Evolutionary conservation across 2,113 vertebrate genomes (phyloP).

Genomic region (Procapra przewalskii): DNA sequence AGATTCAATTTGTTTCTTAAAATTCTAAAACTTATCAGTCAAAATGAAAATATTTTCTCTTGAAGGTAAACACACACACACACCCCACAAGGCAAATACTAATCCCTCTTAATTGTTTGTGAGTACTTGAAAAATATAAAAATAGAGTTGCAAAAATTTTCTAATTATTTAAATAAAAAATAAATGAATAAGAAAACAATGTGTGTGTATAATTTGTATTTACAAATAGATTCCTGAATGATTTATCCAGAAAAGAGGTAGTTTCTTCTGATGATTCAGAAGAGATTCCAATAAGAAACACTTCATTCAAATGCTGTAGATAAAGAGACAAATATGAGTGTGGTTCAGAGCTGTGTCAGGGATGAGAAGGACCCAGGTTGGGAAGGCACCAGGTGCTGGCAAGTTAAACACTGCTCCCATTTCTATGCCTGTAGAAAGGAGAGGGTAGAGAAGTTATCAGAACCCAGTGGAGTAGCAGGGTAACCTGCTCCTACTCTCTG

Average conservation of each 20-base stretch:
- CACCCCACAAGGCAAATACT: neutral
- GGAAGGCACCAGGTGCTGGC: neutral
- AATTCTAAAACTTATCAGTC: neutral
- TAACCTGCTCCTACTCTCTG: neutral
- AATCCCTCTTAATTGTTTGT: neutral
- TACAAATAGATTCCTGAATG: neutral
- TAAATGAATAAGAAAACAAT: neutral
- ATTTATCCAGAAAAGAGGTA: neutral
- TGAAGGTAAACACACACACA: neutral
- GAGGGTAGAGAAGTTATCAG: neutral
- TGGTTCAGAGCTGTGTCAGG: neutral
- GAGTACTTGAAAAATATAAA: neutral
- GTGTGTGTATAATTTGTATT: neutral
- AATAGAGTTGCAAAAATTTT: neutral
- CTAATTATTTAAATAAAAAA: neutral
- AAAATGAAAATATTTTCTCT: neutral
- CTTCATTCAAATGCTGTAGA: no score
- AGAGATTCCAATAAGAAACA: neutral
- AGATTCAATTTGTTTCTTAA: neutral
- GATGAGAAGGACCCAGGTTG: accelerated
- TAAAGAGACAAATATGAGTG: neutral
- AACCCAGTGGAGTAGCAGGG: no score
- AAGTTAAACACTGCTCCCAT: neutral
- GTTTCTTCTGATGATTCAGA: neutral
- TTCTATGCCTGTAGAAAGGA: neutral